Evolutionary conservation across 2,113 vertebrate genomes (phyloP).

Genomic region (Phaethornis superciliosus): DNA sequence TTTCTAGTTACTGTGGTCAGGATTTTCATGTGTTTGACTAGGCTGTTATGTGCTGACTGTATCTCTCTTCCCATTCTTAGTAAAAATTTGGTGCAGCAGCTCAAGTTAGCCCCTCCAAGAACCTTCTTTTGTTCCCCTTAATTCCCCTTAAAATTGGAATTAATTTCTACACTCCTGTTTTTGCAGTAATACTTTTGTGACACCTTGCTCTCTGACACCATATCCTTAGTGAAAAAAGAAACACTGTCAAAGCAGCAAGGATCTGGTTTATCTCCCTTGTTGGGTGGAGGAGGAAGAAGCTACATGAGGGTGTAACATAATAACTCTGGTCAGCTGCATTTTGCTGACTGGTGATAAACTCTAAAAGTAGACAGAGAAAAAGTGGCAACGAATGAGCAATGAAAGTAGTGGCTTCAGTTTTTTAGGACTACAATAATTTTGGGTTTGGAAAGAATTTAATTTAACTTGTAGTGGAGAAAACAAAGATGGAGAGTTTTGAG

Average conservation of each 20-base stretch:
- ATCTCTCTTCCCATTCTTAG: neutral
- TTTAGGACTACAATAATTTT: neutral
- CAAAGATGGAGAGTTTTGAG: neutral
- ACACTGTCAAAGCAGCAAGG: neutral
- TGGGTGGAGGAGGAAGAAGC: neutral
- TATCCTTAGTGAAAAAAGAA: neutral
- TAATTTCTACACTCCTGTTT: neutral
- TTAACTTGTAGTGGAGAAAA: neutral
- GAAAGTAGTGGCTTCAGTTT: neutral
- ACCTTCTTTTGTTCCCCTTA: neutral
- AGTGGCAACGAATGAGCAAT: rapidly evolving
- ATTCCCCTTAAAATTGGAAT: too few relatives aligned
- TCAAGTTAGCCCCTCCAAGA: neutral
- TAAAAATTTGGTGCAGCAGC: neutral
- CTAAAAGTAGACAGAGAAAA: neutral
- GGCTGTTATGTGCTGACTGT: neutral
- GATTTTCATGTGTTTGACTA: neutral
- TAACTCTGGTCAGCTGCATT: neutral
- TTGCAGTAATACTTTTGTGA: neutral
- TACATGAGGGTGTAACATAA: neutral
- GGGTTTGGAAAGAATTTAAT: neutral
- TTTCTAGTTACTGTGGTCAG: neutral
- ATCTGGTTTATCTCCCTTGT: neutral
- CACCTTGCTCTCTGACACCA: neutral
- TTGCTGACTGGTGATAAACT: neutral